These are phyloP conservation scores for Pomacea maculata DNA, from an alignment of 1,140 invertebrate species.

Conservation along the genomic window DNA sequence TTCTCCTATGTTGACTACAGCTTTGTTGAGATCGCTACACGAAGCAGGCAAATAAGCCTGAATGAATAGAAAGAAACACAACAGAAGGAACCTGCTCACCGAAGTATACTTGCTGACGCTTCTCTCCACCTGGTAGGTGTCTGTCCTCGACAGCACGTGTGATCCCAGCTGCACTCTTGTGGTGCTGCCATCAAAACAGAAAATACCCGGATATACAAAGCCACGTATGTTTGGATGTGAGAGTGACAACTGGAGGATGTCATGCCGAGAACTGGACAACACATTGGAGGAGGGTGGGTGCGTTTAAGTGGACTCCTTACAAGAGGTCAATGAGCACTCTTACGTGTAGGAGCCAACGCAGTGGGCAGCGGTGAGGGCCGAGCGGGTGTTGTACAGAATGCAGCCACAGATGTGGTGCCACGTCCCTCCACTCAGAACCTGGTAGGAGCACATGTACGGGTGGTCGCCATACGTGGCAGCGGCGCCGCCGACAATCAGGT, in stretches of 20 bases:
- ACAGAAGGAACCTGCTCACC: not conserved
- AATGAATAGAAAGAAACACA: not conserved
- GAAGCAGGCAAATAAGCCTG: too few species aligned
- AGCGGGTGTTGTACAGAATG: not conserved
- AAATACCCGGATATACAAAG: too few species aligned
- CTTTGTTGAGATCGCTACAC: too few species aligned
- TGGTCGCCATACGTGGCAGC: not conserved
- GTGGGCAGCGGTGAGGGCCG: conserved; percentile 2
- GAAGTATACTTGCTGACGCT: not conserved
- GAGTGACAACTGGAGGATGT: too few species aligned
- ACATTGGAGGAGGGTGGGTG: not conserved
- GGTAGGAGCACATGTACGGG: conserved; percentile 8
- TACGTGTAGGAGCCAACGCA: not conserved
- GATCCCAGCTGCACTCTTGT: not conserved
- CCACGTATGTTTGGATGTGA: too few species aligned
- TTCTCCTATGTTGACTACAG: too few species aligned
- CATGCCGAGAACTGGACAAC: not conserved
- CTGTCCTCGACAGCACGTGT: not conserved
- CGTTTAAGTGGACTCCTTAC: too few species aligned
- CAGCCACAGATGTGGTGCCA: conserved; percentile 5
- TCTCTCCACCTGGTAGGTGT: not conserved
- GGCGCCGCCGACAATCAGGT: not conserved
- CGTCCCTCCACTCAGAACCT: not conserved
- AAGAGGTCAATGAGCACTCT: too few species aligned
- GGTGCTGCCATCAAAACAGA: not conserved